Evolutionary conservation across 1,140 invertebrate species (phyloP), one percentile per base, ranked within the genome.

Genomic region (Agrypnia vestita): DNA sequence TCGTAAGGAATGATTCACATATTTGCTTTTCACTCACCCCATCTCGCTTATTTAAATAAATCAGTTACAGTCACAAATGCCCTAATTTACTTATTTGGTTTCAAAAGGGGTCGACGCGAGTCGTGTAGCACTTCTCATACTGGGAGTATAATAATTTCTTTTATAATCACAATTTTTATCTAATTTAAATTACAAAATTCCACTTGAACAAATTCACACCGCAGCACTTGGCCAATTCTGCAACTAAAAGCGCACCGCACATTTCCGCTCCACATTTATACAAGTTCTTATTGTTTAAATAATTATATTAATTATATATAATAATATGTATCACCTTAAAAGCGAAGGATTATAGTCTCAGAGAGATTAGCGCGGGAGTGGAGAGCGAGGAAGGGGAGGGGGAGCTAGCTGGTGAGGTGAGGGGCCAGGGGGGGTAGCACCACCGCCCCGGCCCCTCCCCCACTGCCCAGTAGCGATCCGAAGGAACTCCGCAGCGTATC

Each of bases 401-500:
- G 83, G 75, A 82, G 84, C 84, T 85, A 85, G 84, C 84, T 85
- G 81, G 75, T 74, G 46, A 62, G 55, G 82, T 69, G 81, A 75
- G 71, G 43, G 19, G 76, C 76, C 47, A 73, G 61, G 17, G 69
- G 78, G 15, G 74, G 77, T 61, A 61, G 13, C 67, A 77, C 15
- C 59, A 76, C 59, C 44, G 46, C 21, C 51, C 69, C 55, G 44
- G 46, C 72, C 12, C 43, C 73, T 25, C 43, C 53, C 15, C 75
- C 73, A 7, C 25, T 81, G 15, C 75, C 83, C 51, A 84, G 46
- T 53, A 82, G 78, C 19, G 83, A 69, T 11, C 86, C 86, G 84
- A 91, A 91, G 78, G 89, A 90, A 73, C 89, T 89, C 62, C 91
- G 90, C 9, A 95, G 86, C 9, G 94, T 93, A 84, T 95, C 94